Evolutionary conservation across 2,797 vertebrate species (phyloP).

Genomic region (Epinephelus coioides): DNA sequence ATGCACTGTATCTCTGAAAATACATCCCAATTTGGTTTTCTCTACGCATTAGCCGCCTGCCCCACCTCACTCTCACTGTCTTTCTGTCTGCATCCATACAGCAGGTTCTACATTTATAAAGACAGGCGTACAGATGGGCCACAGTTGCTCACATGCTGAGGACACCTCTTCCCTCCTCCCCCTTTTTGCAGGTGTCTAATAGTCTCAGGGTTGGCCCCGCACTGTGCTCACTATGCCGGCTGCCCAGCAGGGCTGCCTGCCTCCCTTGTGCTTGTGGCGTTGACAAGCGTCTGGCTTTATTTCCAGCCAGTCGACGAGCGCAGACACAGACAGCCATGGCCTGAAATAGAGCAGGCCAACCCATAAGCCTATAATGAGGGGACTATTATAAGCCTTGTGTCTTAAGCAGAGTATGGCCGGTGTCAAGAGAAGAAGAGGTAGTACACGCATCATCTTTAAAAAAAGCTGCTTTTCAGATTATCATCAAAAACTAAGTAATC

Average conservation of each 20-base stretch:
- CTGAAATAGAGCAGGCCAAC: conserved; percentile 81
- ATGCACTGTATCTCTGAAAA: conserved; percentile 47
- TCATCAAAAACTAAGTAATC: conserved; percentile 70
- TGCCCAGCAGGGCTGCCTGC: conserved; percentile 60
- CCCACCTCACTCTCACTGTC: conserved; percentile 47
- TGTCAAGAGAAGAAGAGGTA: conserved; percentile 61
- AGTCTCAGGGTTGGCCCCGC: conserved; percentile 55
- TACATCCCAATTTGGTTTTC: conserved; percentile 49
- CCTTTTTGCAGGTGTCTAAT: conserved; percentile 75
- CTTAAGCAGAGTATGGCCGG: conserved; percentile 67
- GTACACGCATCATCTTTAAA: conserved; percentile 70
- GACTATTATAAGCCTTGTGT: conserved; percentile 80
- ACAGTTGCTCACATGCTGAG: conserved; percentile 52
- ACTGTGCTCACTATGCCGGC: conserved; percentile 44
- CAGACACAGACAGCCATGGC: conserved; percentile 75
- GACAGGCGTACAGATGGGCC: conserved; percentile 69
- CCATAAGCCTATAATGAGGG: conserved; percentile 83
- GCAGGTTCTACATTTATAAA: conserved; percentile 49
- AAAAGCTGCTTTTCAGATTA: conserved; percentile 83
- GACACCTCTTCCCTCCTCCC: conserved; percentile 28
- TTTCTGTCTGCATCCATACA: conserved; percentile 45
- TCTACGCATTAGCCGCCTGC: conserved; percentile 40
- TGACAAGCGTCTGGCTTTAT: conserved; percentile 81
- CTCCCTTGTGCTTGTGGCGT: conserved; percentile 64
- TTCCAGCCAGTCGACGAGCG: conserved; percentile 72